Base-by-base conservation (phyloP, 30 jellyfish, hydroid and myxozoan species). In the Turritopsis dohrnii region DNA sequence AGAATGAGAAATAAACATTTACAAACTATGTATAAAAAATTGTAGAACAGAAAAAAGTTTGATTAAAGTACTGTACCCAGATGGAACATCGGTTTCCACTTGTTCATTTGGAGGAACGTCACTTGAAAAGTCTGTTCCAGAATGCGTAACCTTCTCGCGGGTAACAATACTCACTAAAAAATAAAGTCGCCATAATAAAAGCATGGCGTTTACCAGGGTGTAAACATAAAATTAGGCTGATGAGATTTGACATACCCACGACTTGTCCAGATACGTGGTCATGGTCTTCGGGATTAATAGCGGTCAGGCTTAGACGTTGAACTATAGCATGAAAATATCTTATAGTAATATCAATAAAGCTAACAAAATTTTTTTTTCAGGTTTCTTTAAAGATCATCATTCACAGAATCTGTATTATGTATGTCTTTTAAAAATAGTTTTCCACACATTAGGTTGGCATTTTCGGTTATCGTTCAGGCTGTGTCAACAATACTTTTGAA, bases 241-340 rank as follows among this genome's bases (percentile, higher is more conserved):
- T n/a, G 30, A 17, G 18, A 80, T 1, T 18, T 21, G 1, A 84
- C 96, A 24, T 83, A 93, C 98, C 98, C 19, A 89, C 94, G 9
- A 93, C 89, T 53, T 93, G 98, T 21, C 98, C 98, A 7, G 97
- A 84, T 16, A 93, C 89, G 75, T 93, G 86, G 28, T 88, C 96
- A 54, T 85, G 94, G 66, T 84, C 96, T 31, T 93, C 86, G 0
- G 94, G 95, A 76, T 73, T 79, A 17, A 89, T 72, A 52, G 81
- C 86, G 77, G 95, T 82, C 84, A 93, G 81, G 41, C 89, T 92
- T 54, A 93, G 75, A 21, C 96, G 71, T 80, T 93, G 98, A 79
- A 88, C 98, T 93, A 54, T 28, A 87, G 69, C 1, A 53, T n/a
- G 74, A 52, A 9, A 66, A 86, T 1, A n/a, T 4, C 71, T 76